Evolutionary conservation across 2,797 vertebrate species (phyloP).

Genomic region (Phaenicophaeus curvirostris): DNA sequence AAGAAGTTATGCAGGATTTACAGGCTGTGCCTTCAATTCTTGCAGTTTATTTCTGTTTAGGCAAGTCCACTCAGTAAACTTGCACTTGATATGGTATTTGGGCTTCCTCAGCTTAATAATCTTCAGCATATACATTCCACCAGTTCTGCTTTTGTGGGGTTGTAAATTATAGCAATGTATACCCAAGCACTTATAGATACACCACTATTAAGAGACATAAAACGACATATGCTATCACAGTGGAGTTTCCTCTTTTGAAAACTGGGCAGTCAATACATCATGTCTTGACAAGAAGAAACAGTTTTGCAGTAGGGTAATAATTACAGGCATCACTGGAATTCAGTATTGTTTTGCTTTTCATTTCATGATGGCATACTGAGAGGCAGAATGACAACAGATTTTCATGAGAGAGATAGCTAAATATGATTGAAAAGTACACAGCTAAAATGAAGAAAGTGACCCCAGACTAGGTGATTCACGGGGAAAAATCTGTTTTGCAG

Average conservation of each 20-base stretch:
- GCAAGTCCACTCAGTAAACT: background rate
- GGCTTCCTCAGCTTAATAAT: background rate
- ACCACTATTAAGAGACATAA: background rate
- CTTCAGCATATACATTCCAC: background rate
- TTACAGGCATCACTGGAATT: background rate
- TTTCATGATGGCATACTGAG: background rate
- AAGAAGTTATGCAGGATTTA: background rate
- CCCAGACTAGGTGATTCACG: background rate
- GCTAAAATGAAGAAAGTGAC: background rate
- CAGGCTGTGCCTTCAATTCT: background rate
- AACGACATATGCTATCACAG: background rate
- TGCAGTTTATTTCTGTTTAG: background rate
- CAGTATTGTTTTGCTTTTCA: background rate
- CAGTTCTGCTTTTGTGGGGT: background rate
- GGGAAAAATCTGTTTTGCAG: background rate
- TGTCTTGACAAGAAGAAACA: background rate
- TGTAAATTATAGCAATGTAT: background rate
- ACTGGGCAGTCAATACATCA: background rate
- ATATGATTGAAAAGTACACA: background rate
- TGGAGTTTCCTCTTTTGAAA: background rate
- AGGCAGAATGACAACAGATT: background rate
- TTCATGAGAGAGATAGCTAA: background rate
- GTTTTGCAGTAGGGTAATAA: background rate
- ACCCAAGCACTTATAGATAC: background rate
- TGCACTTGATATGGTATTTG: background rate